A percentile compares a stretch with the other conserved stretches of the same genome.
These are phyloP conservation scores for Dendroctonus valens DNA, from an alignment of 1,140 invertebrate species.

Conservation along the genomic window DNA sequence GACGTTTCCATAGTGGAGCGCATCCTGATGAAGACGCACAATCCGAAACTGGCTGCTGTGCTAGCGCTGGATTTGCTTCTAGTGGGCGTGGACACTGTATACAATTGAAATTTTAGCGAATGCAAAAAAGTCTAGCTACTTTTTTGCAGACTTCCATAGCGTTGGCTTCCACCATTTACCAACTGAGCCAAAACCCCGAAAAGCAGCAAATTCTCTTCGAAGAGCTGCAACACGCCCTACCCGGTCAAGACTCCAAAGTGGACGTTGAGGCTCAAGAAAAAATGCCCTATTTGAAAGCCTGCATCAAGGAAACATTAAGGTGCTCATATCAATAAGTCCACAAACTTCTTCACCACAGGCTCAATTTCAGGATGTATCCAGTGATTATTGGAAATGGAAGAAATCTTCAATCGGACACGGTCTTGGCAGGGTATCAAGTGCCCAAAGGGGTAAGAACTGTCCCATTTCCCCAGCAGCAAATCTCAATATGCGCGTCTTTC, in stretches of 20 bases:
- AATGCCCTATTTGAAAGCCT: slow-evolving; percentile 79
- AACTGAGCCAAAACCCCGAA: slow-evolving; percentile 71
- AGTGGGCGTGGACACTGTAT: slow-evolving; percentile 86
- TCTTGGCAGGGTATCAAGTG: slow-evolving; percentile 78
- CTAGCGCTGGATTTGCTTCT: slow-evolving; percentile 79
- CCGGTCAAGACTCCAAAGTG: slow-evolving; percentile 55
- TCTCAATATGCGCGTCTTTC: not conserved
- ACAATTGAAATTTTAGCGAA: not conserved
- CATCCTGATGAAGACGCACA: slow-evolving; percentile 60
- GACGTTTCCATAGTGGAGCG: slow-evolving; percentile 64
- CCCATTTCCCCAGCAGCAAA: not conserved
- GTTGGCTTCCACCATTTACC: slow-evolving; percentile 75
- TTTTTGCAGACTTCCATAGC: slow-evolving; percentile 71
- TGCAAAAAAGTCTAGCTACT: too few species aligned
- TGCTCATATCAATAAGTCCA: slow-evolving; percentile 42
- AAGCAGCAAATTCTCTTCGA: slow-evolving; percentile 70
- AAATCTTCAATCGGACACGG: slow-evolving; percentile 72
- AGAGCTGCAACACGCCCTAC: slow-evolving; percentile 67
- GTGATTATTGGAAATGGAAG: slow-evolving; percentile 85
- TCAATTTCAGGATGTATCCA: slow-evolving; percentile 71
- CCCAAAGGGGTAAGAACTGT: slow-evolving; percentile 76
- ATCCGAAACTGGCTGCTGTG: slow-evolving; percentile 70
- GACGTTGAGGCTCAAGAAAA: slow-evolving; percentile 66
- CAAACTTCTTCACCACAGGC: not conserved
- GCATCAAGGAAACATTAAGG: slow-evolving; percentile 87